Conservation (phyloP, 92 coral and sea anemone genomes). For the Phenganax stokvisi region DNA sequence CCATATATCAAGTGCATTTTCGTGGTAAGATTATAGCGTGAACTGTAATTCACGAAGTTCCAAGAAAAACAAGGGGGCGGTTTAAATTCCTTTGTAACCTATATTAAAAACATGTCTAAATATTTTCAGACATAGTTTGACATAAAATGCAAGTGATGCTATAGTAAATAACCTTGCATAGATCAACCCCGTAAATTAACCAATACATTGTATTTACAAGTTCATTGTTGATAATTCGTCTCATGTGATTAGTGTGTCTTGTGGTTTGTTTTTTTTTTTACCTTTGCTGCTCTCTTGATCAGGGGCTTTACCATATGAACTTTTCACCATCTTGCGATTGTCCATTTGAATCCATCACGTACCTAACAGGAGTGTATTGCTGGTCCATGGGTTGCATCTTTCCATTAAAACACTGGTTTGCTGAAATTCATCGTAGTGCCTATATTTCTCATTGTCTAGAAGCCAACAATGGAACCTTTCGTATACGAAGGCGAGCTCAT, state of each 20-base stretch:
- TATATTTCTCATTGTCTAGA: not conserved
- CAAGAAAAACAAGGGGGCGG: not conserved
- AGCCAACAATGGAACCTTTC: constrained; percentile 63
- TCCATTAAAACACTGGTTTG: not conserved
- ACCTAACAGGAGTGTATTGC: no score
- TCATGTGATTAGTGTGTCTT: not conserved
- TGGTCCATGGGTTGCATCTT: no score
- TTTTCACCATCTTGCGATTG: no score
- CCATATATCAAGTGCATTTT: not conserved
- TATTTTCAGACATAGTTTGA: not conserved
- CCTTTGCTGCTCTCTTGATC: no score
- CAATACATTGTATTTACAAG: not conserved
- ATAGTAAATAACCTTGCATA: not conserved
- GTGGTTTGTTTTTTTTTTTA: not conserved
- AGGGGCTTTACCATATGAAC: no score
- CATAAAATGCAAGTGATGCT: no score
- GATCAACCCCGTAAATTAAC: not conserved
- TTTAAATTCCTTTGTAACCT: not conserved
- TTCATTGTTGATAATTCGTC: not conserved
- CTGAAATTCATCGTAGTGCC: not conserved
- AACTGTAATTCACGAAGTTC: constrained; percentile 7
- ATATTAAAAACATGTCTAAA: not conserved
- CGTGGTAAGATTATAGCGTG: not conserved
- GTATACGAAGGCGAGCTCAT: constrained; percentile 76
- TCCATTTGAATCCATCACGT: no score